phyloP scores from a whole-genome alignment of 1,140 invertebrate species.

The Spodoptera litura region DNA sequence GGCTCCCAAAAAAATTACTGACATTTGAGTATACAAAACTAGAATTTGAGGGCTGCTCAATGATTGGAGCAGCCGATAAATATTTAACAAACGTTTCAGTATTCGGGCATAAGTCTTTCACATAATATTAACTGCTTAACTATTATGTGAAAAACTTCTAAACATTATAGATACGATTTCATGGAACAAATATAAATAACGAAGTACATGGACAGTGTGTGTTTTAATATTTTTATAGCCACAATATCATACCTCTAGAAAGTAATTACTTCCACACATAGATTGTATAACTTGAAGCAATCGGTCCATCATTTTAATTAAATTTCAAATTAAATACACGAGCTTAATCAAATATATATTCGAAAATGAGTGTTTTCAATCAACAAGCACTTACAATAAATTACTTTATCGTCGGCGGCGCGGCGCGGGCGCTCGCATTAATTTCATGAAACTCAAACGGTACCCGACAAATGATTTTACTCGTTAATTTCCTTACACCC shows the following conservation, averaged over 20 bases:
- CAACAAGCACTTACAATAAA: conserved; percentile 47
- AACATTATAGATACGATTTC: no score
- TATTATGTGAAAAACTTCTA: no score
- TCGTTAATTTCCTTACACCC: conserved; percentile 46
- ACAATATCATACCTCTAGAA: background rate
- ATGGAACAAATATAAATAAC: no score
- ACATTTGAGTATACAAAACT: no score
- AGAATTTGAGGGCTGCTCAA: no score
- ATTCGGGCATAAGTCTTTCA: no score
- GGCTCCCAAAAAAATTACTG: no score
- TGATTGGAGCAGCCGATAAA: no score
- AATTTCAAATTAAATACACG: conserved; percentile 27
- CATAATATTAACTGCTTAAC: no score
- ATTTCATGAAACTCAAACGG: conserved; percentile 49
- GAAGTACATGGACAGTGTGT: no score
- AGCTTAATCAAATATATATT: conserved; percentile 34
- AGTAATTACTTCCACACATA: conserved; percentile 13
- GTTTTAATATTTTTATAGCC: background rate
- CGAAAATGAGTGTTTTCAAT: conserved; percentile 45
- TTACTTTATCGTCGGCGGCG: conserved; percentile 45
- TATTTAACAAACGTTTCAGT: no score
- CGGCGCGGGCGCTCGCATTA: conserved; percentile 14
- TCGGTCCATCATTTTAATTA: conserved; percentile 2
- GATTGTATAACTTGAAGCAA: background rate
- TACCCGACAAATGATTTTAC: conserved; percentile 44